Evolutionary conservation across 2,113 vertebrate species (phyloP).

Genomic region (Myotis lucifugus): DNA sequence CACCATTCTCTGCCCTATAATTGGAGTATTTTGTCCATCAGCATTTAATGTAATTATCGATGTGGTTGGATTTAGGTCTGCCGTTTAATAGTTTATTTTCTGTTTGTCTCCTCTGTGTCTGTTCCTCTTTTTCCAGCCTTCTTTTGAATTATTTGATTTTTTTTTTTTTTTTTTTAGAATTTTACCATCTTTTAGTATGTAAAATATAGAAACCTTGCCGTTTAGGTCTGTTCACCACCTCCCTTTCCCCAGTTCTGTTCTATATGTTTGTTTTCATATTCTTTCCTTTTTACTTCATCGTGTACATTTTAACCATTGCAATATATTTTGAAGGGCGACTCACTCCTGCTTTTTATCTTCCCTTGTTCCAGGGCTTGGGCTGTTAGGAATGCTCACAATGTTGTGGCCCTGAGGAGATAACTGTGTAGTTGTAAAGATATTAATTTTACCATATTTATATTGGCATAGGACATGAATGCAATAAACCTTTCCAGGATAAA

Average conservation of each 20-base stretch:
- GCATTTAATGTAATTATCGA: not conserved
- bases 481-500: not conserved
- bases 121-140: not conserved
- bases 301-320: not conserved
- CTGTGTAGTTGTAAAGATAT: not conserved
- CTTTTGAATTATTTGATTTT: constrained; percentile 17
- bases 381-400: not conserved
- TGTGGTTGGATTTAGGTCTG: not conserved
- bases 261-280: not conserved
- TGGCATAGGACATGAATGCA: no score
- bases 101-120: not conserved
- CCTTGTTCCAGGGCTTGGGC: not conserved
- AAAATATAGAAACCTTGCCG: not conserved
- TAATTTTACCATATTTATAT: not conserved
- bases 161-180: not conserved
- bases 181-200: not conserved
- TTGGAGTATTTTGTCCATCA: not conserved
- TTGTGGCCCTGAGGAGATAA: not conserved
- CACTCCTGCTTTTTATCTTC: not conserved
- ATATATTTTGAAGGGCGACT: constrained; percentile 3
- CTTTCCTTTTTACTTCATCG: not conserved
- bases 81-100: not conserved
- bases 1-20: not conserved
- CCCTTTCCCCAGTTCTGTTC: no score
- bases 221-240: not conserved